These are phyloP conservation scores for Leptodactylus fallax DNA, from an alignment of 2,797 vertebrate species.

Conservation along the genomic window DNA sequence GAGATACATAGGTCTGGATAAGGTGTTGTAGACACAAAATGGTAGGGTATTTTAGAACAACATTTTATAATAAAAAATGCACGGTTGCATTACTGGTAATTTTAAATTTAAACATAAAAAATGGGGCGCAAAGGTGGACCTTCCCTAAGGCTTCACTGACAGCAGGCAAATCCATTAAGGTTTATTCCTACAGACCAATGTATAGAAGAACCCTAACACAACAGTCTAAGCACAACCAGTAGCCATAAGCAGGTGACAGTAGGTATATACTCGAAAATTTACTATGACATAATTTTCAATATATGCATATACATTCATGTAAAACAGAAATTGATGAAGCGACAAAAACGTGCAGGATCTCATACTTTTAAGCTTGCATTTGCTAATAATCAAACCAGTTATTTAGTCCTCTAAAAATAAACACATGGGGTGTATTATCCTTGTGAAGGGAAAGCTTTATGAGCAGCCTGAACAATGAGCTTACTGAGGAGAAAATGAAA, in stretches of 20 bases:
- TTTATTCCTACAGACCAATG: neutral
- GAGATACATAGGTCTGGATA: no score
- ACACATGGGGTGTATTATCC: slow-evolving; percentile 81
- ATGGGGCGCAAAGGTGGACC: neutral
- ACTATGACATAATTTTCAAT: slow-evolving; percentile 73
- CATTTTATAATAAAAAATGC: no score
- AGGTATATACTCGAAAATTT: slow-evolving; percentile 99
- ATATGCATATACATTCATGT: slow-evolving; percentile 72
- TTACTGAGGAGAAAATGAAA: slow-evolving; percentile 92
- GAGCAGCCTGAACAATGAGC: slow-evolving; percentile 80
- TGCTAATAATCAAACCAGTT: slow-evolving; percentile 74
- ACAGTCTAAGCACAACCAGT: neutral
- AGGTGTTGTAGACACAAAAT: no score
- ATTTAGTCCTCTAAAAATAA: slow-evolving; percentile 79
- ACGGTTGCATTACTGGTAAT: no score
- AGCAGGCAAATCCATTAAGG: neutral
- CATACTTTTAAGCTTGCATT: slow-evolving; percentile 73
- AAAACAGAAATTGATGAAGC: slow-evolving; percentile 63
- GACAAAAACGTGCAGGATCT: slow-evolving; percentile 73
- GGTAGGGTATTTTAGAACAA: no score
- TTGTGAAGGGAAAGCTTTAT: slow-evolving; percentile 84
- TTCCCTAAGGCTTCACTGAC: neutral
- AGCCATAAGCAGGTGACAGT: slow-evolving; percentile 7
- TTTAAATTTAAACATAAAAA: neutral
- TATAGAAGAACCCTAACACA: neutral